These are phyloP conservation scores for Orchestia grillus DNA, from an alignment of 1,140 invertebrate species.

Conservation along the genomic window DNA sequence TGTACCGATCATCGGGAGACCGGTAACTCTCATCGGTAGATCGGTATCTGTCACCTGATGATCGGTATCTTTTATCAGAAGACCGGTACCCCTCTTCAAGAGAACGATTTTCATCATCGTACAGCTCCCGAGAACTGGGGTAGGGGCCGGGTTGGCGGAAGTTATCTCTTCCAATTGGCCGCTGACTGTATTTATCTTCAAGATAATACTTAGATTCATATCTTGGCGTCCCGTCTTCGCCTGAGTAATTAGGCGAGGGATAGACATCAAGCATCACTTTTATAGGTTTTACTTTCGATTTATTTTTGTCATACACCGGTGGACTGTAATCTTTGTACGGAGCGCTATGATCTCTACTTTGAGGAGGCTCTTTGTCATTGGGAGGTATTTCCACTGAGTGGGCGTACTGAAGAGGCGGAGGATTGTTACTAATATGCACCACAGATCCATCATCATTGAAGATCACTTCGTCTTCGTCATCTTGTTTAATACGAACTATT, in stretches of 20 bases:
- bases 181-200: neutral
- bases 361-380: neutral
- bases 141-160: neutral
- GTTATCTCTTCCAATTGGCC: neutral
- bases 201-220: slow-evolving; percentile 44
- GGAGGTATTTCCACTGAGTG: neutral
- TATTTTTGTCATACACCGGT: neutral
- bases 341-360: slow-evolving; percentile 17
- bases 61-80: neutral
- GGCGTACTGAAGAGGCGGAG: neutral
- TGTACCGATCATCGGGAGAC: neutral
- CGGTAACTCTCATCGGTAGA: neutral
- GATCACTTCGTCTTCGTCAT: slow-evolving; percentile 27
- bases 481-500: neutral
- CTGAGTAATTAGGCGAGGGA: neutral
- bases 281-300: slow-evolving; percentile 18
- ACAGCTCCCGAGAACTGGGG: neutral
- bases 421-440: slow-evolving; percentile 35
- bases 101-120: neutral
- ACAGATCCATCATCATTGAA: slow-evolving; percentile 51
- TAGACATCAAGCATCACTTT: slow-evolving; percentile 42
- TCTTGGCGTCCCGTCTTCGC: neutral
- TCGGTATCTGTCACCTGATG: neutral
- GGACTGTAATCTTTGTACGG: neutral
- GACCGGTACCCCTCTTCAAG: neutral